Conservation (phyloP, 2,888 invertebrate species). For the Chloromyia formosa region DNA sequence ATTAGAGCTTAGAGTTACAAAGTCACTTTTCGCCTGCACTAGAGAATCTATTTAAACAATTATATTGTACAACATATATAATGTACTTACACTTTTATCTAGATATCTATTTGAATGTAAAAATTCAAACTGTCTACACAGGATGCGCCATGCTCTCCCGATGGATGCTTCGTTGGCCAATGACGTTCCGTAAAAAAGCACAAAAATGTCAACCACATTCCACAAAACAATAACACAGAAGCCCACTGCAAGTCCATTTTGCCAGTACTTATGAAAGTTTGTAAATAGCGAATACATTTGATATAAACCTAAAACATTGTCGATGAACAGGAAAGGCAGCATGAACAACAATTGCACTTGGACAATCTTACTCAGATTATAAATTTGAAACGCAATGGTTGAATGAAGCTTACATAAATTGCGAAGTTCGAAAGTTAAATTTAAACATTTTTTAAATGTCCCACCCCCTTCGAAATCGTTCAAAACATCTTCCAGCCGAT, state of each 20-base stretch:
- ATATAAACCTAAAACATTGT: constrained; percentile 6
- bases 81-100: constrained; percentile 34
- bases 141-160: not conserved
- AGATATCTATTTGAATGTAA: not conserved
- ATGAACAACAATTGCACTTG: constrained; percentile 11
- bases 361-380: not conserved
- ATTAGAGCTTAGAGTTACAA: too few species aligned
- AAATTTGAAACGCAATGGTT: not conserved
- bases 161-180: constrained; percentile 13
- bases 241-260: not conserved
- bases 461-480: not conserved
- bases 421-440: too few species aligned
- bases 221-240: constrained; percentile 1
- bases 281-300: not conserved
- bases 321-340: not conserved
- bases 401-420: not conserved
- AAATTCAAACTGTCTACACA: not conserved
- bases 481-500: not conserved
- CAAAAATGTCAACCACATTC: constrained; percentile 11
- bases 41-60: too few species aligned
- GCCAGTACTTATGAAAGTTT: not conserved
- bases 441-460: too few species aligned
- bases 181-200: not conserved
- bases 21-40: too few species aligned
- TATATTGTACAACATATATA: too few species aligned